Evolutionary conservation across 92 coral and sea anemone species (phyloP), one percentile per base, ranked within the genome.

Genomic region (Epizoanthus scotinus): DNA sequence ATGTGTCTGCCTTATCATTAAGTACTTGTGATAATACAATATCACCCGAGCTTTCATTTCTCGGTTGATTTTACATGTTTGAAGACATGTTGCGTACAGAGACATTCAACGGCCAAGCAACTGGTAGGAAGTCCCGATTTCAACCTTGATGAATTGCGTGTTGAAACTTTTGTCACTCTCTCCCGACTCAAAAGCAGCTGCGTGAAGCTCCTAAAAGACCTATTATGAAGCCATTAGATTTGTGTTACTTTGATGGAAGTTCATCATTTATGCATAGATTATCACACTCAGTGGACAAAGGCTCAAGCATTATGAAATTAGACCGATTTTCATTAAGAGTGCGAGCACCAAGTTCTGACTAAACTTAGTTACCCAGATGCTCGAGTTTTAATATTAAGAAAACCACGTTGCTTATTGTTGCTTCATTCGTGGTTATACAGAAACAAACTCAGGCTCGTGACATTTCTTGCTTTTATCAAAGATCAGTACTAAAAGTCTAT

Each of bases 251-350:
- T 92, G 94, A 92, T 92, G 92, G 92, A 81, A 71, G 85, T 82
- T 92, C 97, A 92, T 92, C 94, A 90, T 87, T 90, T 90, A 92
- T 92, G 97, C 89, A 92, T 87, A 85, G 89, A 84, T 87, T 92
- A 85, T 91, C 97, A 90, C 94, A 89, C 90, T 63, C 65, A 21
- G 55, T 27, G 87, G 83, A 92, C 97, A 92, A 92, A 90, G 89
- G 85, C 92, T 50, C 50, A 84, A 84, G 92, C 89, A 87, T 90
- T 87, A 79, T 82, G 82, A 89, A 92, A 90, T 88, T 87, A 90
- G 89, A 71, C 84, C 61, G 70, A 85, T 90, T 87, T 89, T 89
- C 85, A 88, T 91, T 82, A 82, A 67, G 71, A 59, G 47, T 70
- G 19, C 29, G 44, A 44, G 52, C 44, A 78, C 87, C 67, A 84